phyloP scores from a whole-genome alignment of 2,113 vertebrate genomes.

The Procavia capensis region DNA sequence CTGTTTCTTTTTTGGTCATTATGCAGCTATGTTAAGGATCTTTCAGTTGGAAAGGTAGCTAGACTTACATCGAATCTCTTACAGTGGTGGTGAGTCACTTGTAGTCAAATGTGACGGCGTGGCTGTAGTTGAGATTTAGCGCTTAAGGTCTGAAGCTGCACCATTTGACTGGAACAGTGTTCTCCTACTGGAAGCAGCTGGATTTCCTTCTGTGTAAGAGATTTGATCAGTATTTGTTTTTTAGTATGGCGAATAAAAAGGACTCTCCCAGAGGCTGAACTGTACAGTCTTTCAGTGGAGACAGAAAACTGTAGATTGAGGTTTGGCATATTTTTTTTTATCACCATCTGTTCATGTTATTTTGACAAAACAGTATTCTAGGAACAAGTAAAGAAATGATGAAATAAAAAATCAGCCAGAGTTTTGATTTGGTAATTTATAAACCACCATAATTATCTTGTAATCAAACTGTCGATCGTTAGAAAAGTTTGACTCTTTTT shows the following conservation, averaged over 20 bases:
- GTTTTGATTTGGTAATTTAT: conserved; percentile 67
- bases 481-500: conserved; percentile 62
- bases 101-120: conserved; percentile 34
- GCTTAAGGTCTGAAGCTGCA: conserved; percentile 54
- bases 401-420: conserved; percentile 49
- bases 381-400: neutral
- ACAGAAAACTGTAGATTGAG: conserved; percentile 3
- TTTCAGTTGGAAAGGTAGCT: conserved; percentile 18
- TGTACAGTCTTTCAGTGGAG: conserved; percentile 79
- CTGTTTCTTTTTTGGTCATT: conserved; percentile 45
- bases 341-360: conserved; percentile 46
- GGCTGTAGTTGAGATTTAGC: conserved; percentile 62
- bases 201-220: conserved; percentile 20
- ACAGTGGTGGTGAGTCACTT: conserved; percentile 23
- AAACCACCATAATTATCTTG: conserved; percentile 53
- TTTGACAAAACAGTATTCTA: conserved; percentile 55
- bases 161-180: conserved; percentile 77
- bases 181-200: conserved; percentile 55
- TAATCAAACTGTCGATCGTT: conserved; percentile 64
- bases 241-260: conserved; percentile 56
- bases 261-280: conserved; percentile 65
- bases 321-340: conserved; percentile 34
- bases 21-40: conserved; percentile 7
- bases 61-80: conserved; percentile 1
- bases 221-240: conserved; percentile 47